phyloP scores from a whole-genome alignment of 2,113 vertebrate genomes.

The Symphodus melops region DNA sequence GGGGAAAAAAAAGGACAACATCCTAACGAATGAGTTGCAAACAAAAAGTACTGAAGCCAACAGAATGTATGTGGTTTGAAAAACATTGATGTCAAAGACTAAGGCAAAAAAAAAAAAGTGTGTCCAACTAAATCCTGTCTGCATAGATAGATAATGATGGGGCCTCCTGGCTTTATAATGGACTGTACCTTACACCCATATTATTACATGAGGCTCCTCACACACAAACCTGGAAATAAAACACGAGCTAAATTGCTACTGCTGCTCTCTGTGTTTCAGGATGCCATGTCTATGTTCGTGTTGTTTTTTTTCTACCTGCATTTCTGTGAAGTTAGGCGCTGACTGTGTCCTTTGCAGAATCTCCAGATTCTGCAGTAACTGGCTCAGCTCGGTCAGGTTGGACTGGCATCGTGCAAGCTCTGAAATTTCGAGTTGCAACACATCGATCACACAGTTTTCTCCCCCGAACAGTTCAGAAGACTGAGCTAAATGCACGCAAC shows the following conservation, averaged over 20 bases:
- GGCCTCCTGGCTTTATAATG: conserved; percentile 7
- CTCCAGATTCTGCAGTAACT: conserved; percentile 96
- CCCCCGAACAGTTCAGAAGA: not conserved
- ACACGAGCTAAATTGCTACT: not conserved
- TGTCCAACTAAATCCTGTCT: conserved; percentile 1
- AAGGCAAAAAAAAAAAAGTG: conserved; percentile 11
- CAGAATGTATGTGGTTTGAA: conserved; percentile 11
- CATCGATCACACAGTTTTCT: conserved; percentile 23
- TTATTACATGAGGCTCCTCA: not conserved
- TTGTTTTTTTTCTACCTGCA: conserved; percentile 66
- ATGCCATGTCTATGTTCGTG: not conserved
- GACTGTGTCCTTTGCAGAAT: conserved; percentile 98
- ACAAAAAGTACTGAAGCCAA: conserved; percentile 23
- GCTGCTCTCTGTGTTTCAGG: conserved; percentile 9
- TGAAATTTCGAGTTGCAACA: conserved; percentile 75
- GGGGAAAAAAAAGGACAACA: conserved; percentile 18
- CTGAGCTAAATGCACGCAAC: conserved; percentile 1
- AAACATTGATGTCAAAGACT: conserved; percentile 23
- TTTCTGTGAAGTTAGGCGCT: conserved; percentile 95
- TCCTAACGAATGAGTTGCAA: conserved; percentile 45
- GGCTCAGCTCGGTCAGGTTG: conserved; percentile 95
- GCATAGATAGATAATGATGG: conserved; percentile 13
- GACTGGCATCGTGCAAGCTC: conserved; percentile 97
- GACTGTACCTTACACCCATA: not conserved
- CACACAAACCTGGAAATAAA: not conserved